Conservation (phyloP, 1,140 invertebrate species). For the Drosophila sucinea region DNA sequence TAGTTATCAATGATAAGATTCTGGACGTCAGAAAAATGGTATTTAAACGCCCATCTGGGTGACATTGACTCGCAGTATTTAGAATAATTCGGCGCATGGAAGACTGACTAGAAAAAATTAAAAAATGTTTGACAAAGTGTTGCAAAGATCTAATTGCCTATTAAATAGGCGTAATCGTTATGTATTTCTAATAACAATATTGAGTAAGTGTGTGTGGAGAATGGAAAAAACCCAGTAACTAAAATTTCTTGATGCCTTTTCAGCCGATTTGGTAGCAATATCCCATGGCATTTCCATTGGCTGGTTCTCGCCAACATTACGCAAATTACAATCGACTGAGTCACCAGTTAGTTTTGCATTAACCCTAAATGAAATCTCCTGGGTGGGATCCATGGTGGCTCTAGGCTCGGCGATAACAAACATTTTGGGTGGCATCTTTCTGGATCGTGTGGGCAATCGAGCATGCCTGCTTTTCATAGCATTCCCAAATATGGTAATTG, state of each 20-base stretch:
- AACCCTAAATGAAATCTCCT: conserved; percentile 57
- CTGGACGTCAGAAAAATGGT: background rate
- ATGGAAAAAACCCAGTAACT: too few species aligned
- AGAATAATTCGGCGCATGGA: background rate
- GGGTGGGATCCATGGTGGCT: conserved; percentile 63
- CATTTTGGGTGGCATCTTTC: conserved; percentile 37
- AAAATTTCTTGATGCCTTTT: conserved; percentile 20
- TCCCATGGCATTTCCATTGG: conserved; percentile 65
- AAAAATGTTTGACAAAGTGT: conserved; percentile 53
- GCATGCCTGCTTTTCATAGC: conserved; percentile 56
- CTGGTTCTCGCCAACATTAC: conserved; percentile 60
- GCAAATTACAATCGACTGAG: conserved; percentile 50
- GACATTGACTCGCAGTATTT: background rate
- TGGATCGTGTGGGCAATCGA: conserved; percentile 49
- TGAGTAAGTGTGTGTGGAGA: conserved; percentile 46
- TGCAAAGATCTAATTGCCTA: conserved; percentile 45
- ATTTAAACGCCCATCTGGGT: background rate
- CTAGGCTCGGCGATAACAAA: conserved; percentile 63
- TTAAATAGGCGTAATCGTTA: conserved; percentile 63
- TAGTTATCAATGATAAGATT: background rate
- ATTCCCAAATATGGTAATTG: conserved; percentile 60
- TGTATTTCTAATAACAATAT: conserved; percentile 56
- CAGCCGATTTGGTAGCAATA: conserved; percentile 54
- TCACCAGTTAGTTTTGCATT: conserved; percentile 46
- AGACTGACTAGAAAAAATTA: too few species aligned